Evolutionary conservation across 2,113 vertebrate genomes (phyloP).

Genomic region (Ptilonorhynchus violaceus): DNA sequence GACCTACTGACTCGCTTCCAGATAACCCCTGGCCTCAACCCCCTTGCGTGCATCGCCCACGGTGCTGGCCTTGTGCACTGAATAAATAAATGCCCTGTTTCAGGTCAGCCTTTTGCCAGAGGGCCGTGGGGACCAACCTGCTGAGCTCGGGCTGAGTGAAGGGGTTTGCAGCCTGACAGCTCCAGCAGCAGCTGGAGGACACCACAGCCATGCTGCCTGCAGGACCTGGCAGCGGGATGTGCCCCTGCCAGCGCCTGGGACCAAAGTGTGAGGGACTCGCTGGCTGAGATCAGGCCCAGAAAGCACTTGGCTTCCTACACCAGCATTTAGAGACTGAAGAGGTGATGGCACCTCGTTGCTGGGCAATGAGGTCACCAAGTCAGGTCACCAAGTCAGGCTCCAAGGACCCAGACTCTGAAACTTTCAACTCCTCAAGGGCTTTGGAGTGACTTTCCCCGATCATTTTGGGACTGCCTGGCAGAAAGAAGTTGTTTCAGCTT

Average conservation of each 20-base stretch:
- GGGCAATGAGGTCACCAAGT: not conserved
- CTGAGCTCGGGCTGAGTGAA: not conserved
- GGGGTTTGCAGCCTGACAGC: not conserved
- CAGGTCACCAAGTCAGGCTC: not conserved
- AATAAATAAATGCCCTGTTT: not conserved
- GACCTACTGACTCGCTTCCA: not conserved
- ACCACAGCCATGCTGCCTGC: not conserved
- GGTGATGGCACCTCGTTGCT: not conserved
- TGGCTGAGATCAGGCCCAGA: not conserved
- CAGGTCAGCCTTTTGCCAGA: not conserved
- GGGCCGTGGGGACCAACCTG: fast-evolving
- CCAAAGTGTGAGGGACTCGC: not conserved
- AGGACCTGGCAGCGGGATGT: not conserved
- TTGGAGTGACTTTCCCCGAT: not conserved
- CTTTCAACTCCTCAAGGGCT: not conserved
- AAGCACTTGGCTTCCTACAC: not conserved
- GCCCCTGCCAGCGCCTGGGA: not conserved
- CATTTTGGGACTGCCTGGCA: not conserved
- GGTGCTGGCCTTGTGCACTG: not conserved
- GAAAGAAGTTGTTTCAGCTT: not conserved
- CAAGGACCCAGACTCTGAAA: not conserved
- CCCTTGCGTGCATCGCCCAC: fast-evolving
- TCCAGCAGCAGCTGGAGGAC: not conserved
- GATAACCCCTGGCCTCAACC: not conserved
- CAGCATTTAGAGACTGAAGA: not conserved